Evolutionary conservation across 2,797 vertebrate genomes (phyloP).

Genomic region (Lepilemur septentrionalis): DNA sequence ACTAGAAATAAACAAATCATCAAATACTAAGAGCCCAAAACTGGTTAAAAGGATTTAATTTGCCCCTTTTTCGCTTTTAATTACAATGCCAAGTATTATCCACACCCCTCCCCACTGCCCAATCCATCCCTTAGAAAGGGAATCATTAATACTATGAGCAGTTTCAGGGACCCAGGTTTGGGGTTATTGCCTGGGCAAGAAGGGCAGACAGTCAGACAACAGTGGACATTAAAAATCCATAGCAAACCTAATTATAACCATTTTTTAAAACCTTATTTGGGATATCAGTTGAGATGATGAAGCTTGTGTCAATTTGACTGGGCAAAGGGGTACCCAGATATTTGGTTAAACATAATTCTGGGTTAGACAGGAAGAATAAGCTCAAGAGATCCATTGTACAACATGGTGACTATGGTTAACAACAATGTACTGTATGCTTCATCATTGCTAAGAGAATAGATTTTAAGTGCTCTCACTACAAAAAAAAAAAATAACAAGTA

Average conservation of each 20-base stretch:
- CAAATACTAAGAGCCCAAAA: neutral
- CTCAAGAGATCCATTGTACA: neutral
- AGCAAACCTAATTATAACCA: neutral
- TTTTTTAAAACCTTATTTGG: neutral
- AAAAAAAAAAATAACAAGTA: neutral
- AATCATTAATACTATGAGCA: neutral
- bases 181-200: neutral
- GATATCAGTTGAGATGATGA: neutral
- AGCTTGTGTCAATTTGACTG: neutral
- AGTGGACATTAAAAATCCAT: neutral
- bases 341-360: neutral
- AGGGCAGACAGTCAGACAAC: neutral
- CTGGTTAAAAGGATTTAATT: neutral
- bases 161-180: neutral
- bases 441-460: neutral
- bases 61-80: neutral
- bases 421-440: neutral
- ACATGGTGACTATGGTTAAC: neutral
- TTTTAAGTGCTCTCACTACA: neutral
- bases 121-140: neutral
- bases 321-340: no score
- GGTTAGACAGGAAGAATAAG: neutral
- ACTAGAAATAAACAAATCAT: neutral
- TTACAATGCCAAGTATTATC: neutral
- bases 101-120: accelerated